Base-by-base conservation (phyloP, 2,797 vertebrate genomes). In the Enteromius viviparus region DNA sequence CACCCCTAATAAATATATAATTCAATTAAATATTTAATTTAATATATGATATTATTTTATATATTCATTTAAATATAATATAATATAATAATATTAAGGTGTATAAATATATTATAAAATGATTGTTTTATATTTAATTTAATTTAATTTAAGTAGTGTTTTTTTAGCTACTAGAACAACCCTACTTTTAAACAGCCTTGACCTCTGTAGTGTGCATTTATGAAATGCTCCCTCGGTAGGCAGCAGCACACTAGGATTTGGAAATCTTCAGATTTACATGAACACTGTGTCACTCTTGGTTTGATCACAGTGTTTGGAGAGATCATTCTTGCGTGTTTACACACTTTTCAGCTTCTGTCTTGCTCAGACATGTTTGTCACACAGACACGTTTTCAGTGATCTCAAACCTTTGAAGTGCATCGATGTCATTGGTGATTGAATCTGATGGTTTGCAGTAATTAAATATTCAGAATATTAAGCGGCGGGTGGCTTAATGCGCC, bases 371-470 rank as follows among this genome's bases (percentile, higher is more conserved):
- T 49, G 53, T 74, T 74, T 74, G 71, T 74, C 11, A 51, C 68
- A 6, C 40, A 23, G 68, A 45, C 40, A 29, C 71, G 9, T 58
- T 53, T 53, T 26, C 32, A 0, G 32, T 40, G 72, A 76, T 76
- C 72, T 58, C 72, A 76, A 51, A 37, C 29, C 51, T 76, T 40
- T 76, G 32, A 76, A 58, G 72, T 76, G 51, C 51, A 40, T 40
- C 12, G 0, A 23, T 7, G 72, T 76, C 51, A 58, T 58, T 23
- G 15, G 21, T 76, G 51, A 76, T 76, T 58, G 53, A 76, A 76
- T 76, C 72, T 76, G 51, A 76, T 76, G 72, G 11, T 58, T 76
- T 76, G 72, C 72, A 10, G 21, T 58, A 23, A 58, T 76, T 26
- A 58, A 58, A 76, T 58, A 58, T 76, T 76, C 51, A 0, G 72